Evolutionary conservation across 1,140 invertebrate species (phyloP).

Genomic region (Bombus haemorrhoidalis): DNA sequence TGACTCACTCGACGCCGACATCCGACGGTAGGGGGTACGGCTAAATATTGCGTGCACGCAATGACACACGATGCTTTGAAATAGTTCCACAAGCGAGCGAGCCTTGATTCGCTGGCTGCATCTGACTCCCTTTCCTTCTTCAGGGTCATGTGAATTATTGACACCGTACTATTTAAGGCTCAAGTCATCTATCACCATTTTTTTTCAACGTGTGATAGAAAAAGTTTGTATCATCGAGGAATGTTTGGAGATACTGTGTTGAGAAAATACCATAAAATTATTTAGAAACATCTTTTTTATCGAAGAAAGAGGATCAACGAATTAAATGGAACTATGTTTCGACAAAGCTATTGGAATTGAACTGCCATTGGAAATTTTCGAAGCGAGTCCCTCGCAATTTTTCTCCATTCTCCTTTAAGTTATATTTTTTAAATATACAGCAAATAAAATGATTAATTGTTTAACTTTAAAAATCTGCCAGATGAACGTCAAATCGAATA

Average conservation of each 20-base stretch:
- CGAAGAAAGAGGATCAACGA: too few species aligned
- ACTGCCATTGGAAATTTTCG: too few species aligned
- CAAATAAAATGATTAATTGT: too few species aligned
- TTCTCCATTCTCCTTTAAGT: too few species aligned
- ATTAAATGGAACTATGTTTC: too few species aligned
- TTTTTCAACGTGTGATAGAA: background rate
- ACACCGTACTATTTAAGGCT: conserved; percentile 7
- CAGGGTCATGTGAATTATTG: conserved; percentile 49
- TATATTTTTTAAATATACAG: too few species aligned
- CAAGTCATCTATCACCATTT: background rate
- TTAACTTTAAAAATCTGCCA: too few species aligned
- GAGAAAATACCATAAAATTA: too few species aligned
- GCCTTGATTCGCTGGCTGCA: conserved; percentile 64
- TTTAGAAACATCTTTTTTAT: too few species aligned
- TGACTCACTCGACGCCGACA: conserved; percentile 75
- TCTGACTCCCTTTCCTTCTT: conserved; percentile 45
- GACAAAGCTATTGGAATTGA: too few species aligned
- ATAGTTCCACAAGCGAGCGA: conserved; percentile 68
- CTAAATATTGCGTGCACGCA: conserved; percentile 79
- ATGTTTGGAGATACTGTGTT: background rate
- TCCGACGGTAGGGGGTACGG: conserved; percentile 58
- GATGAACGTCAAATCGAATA: too few species aligned
- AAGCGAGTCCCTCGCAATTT: too few species aligned
- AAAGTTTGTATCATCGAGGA: background rate
- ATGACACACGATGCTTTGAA: conserved; percentile 74